A percentile compares a stretch with the other conserved stretches of the same genome.
Evolutionary conservation across 2,888 invertebrate genomes (phyloP).

Genomic region (Ornithoptera priamus): DNA sequence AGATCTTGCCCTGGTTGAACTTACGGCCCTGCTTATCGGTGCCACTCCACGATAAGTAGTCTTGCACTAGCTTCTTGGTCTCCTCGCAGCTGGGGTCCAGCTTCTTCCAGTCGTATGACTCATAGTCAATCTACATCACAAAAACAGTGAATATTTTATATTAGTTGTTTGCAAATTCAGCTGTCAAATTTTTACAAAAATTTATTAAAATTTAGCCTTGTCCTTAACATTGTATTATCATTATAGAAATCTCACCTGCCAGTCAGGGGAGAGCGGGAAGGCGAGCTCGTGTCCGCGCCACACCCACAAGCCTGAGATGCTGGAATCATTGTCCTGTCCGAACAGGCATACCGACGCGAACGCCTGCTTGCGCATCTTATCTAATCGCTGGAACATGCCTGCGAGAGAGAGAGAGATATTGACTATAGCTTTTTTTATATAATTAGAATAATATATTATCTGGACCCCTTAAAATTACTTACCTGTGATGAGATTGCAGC

Average conservation of each 20-base stretch:
- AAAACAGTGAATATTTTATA: background rate
- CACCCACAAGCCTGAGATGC: slow-evolving; percentile 98
- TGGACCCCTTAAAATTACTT: slow-evolving; percentile 32
- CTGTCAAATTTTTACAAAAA: no score
- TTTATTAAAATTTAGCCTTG: no score
- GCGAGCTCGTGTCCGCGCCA: slow-evolving; percentile 98
- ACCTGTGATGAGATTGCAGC: slow-evolving; percentile 97
- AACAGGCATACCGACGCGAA: slow-evolving; percentile 97
- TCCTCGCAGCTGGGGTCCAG: slow-evolving; percentile 89
- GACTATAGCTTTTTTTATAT: no score
- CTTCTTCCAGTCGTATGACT: slow-evolving; percentile 97
- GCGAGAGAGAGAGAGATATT: slow-evolving; percentile 27
- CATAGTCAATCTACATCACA: slow-evolving; percentile 85
- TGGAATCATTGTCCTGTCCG: slow-evolving; percentile 93
- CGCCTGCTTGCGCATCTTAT: slow-evolving; percentile 98
- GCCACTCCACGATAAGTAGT: slow-evolving; percentile 96
- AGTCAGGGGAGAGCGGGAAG: slow-evolving; percentile 93
- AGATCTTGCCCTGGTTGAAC: slow-evolving; percentile 99
- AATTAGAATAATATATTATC: no score
- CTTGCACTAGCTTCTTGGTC: slow-evolving; percentile 91
- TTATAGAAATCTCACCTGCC: slow-evolving; percentile 79
- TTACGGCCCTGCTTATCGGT: slow-evolving; percentile 91
- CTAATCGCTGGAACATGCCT: slow-evolving; percentile 99
- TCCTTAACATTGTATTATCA: no score
- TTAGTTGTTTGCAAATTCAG: no score